Conservation (phyloP, 2,797 vertebrate species). For the Tapirus indicus region DNA sequence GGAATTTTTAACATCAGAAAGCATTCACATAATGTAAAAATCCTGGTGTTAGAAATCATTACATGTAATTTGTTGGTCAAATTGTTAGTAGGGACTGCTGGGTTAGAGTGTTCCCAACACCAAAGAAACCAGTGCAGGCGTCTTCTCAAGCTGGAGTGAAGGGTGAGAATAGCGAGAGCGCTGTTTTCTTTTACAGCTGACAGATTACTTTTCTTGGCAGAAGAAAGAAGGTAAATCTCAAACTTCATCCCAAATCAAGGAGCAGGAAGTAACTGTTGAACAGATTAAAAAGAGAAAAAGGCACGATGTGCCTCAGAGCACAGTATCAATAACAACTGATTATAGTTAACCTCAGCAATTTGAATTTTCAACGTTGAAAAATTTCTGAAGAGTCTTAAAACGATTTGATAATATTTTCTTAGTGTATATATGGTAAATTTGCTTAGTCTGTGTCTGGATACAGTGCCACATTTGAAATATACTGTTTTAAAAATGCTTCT, state of each 20-base stretch:
- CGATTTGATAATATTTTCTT: not conserved
- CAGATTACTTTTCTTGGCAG: not conserved
- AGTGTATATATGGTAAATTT: not conserved
- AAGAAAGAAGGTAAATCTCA: not conserved
- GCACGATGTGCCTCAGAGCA: not conserved
- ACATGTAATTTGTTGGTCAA: not conserved
- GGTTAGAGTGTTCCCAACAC: not conserved
- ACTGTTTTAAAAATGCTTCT: not conserved
- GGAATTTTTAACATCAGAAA: not conserved
- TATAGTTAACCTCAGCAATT: not conserved
- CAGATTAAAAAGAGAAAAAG: not conserved
- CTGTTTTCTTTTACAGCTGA: not conserved
- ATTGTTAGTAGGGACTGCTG: not conserved
- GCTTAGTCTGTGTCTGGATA: not conserved
- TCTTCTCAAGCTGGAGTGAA: not conserved
- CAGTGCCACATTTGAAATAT: not conserved
- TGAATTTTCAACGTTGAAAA: not conserved
- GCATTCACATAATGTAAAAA: not conserved
- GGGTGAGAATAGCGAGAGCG: not conserved
- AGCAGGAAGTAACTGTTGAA: not conserved
- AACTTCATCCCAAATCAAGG: not conserved
- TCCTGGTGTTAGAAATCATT: not conserved
- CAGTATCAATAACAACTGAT: not conserved
- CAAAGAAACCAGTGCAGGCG: not conserved
- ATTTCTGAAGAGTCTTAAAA: not conserved